These are phyloP conservation scores for Drosophila mulleri DNA, from an alignment of 2,888 invertebrate genomes.

Conservation along the genomic window DNA sequence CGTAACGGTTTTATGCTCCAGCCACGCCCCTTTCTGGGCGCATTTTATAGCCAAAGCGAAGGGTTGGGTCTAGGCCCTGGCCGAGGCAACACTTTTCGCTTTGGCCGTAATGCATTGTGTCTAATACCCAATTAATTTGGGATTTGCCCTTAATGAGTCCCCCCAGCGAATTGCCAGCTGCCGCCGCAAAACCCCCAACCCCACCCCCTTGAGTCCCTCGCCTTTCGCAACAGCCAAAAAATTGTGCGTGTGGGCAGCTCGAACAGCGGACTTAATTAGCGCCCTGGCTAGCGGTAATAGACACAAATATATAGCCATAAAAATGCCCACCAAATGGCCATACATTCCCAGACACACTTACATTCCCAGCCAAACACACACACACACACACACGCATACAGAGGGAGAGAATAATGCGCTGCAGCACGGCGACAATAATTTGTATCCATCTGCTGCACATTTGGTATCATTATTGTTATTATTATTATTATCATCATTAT, in stretches of 20 bases:
- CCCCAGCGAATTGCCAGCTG: slow-evolving; percentile 31
- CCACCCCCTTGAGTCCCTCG: not conserved
- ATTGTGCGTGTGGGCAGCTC: slow-evolving; percentile 36
- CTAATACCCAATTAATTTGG: slow-evolving; percentile 79
- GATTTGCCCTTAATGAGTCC: slow-evolving; percentile 65
- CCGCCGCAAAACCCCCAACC: not conserved
- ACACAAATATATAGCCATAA: slow-evolving; percentile 57
- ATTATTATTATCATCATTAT: slow-evolving; percentile 47
- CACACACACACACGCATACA: slow-evolving; percentile 11
- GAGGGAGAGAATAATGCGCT: not conserved
- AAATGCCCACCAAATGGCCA: slow-evolving; percentile 50
- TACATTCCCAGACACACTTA: slow-evolving; percentile 11
- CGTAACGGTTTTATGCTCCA: slow-evolving; percentile 40
- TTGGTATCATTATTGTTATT: slow-evolving; percentile 42
- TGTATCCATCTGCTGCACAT: slow-evolving; percentile 33
- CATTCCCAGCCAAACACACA: slow-evolving; percentile 4
- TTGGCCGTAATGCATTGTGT: slow-evolving; percentile 62
- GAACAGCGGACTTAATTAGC: slow-evolving; percentile 59
- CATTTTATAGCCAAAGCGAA: slow-evolving; percentile 42
- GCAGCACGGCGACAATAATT: slow-evolving; percentile 36
- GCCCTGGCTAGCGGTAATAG: slow-evolving; percentile 24
- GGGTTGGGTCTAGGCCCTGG: not conserved
- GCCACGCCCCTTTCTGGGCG: slow-evolving; percentile 51
- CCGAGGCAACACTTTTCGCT: slow-evolving; percentile 40
- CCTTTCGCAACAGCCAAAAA: not conserved